Base-by-base conservation (phyloP, 1,140 invertebrate species). In the Macrobrachium nipponense region DNA sequence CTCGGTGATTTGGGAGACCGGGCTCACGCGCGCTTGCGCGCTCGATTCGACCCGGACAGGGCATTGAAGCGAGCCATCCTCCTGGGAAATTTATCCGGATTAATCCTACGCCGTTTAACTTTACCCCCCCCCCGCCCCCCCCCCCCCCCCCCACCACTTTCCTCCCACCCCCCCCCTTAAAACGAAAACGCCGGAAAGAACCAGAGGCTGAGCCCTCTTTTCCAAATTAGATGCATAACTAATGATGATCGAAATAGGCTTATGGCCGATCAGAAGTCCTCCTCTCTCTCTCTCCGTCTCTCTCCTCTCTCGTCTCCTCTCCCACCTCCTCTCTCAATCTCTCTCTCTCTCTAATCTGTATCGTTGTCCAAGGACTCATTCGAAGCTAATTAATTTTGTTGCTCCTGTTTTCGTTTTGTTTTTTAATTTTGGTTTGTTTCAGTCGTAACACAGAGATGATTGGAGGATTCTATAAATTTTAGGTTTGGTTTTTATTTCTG, bases 291-390 rank as follows among this genome's bases (percentile, higher is more conserved):
- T 72, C 68, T 72, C 68, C 23, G 18, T 72, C 68, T 72, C 68
- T 72, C 68, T 72, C 68, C 68, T 72, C 64, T 72, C 68, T 72
- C n/a, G n/a, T 72, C 68, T 72, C 68, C 23, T 72, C 68, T 72
- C 68, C 23, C 68, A 20, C n/a, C 68, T 72, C 64, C 68, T 72
- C 68, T 72, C 68, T 72, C 68, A n/a, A n/a, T 72, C 68, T 72
- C 68, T 72, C 68, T 72, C 68, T 72, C 68, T 72, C 68, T 72
- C 68, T 36, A 36, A 36, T 36, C 27, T 36, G 27, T 36, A 36
- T 36, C 4, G 27, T 36, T 36, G 27, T 36, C 27, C 4, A 2
- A 2, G 27, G 27, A 36, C 27, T 36, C 27, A 36, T 36, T 36
- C 27, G 27, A 36, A 4, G 27, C 27, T 36, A 36, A 36, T 36